Conservation (phyloP, 2,113 vertebrate genomes). For the Anolis sagrei region DNA sequence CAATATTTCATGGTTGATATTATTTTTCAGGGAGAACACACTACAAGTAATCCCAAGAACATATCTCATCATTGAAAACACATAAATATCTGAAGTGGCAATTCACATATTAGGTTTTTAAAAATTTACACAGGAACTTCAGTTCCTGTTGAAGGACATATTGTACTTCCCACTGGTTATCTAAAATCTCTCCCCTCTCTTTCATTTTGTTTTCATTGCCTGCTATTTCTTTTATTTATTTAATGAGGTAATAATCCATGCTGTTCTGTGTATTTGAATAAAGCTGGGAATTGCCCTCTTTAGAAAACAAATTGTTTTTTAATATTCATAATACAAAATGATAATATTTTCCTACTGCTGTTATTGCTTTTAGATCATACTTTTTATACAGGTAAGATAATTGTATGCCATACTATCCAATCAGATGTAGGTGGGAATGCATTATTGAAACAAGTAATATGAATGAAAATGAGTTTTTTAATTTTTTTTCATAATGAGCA, state of each 20-base stretch:
- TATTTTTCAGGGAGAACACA: background rate
- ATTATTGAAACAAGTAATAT: slow-evolving; percentile 25
- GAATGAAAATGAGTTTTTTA: slow-evolving; percentile 41
- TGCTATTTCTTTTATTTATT: background rate
- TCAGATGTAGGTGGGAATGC: background rate
- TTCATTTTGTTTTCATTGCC: background rate
- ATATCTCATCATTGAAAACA: background rate
- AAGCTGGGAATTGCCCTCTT: slow-evolving; percentile 25
- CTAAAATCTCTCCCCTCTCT: background rate
- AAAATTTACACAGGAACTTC: background rate
- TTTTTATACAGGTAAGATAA: slow-evolving; percentile 4
- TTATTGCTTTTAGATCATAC: background rate
- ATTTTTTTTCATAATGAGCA: slow-evolving; percentile 25
- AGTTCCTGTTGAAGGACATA: background rate
- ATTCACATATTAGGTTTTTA: background rate
- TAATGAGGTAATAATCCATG: background rate
- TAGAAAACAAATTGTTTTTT: slow-evolving; percentile 36
- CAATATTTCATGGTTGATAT: background rate
- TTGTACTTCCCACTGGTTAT: background rate
- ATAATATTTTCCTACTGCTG: background rate
- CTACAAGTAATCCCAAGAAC: background rate
- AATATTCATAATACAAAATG: background rate
- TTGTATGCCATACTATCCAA: slow-evolving; percentile 40
- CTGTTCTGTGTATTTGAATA: background rate
- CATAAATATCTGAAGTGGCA: background rate